Conservation (phyloP, 2,888 invertebrate species). For the Pollenia amentaria region DNA sequence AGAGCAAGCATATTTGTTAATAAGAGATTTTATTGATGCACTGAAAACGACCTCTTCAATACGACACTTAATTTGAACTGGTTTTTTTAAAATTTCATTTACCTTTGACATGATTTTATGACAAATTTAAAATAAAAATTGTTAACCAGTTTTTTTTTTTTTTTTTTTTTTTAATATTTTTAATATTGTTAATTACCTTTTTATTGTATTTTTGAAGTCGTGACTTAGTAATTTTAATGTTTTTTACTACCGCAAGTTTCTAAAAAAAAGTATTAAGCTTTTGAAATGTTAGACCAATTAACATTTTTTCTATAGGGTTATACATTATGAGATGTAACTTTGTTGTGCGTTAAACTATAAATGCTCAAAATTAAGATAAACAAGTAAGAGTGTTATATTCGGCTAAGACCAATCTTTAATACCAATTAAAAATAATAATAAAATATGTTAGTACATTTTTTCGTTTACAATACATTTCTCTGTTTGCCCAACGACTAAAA, state of each 20-base stretch:
- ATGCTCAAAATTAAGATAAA: too few relatives aligned
- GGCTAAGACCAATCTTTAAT: too few relatives aligned
- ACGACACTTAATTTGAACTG: constrained; percentile 25
- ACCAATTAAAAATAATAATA: too few relatives aligned
- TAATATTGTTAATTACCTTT: constrained; percentile 7
- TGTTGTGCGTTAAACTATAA: not conserved
- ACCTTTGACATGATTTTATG: constrained; percentile 42
- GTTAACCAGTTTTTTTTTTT: not conserved
- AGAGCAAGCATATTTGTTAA: too few relatives aligned
- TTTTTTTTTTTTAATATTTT: not conserved
- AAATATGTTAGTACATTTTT: too few relatives aligned
- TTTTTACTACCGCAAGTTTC: constrained; percentile 4
- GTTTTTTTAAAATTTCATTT: constrained; percentile 21
- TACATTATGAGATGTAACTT: not conserved
- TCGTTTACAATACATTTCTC: too few relatives aligned
- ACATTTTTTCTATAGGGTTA: not conserved
- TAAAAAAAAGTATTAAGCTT: not conserved
- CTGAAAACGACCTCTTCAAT: constrained; percentile 7
- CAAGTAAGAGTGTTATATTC: too few relatives aligned
- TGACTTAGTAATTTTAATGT: constrained; percentile 11
- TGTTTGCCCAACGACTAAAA: too few relatives aligned
- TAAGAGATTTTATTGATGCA: not conserved
- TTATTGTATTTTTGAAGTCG: not conserved
- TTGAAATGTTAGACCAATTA: constrained; percentile 30
- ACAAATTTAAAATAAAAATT: not conserved